A percentile compares a stretch with the other conserved stretches of the same genome.
Conservation (phyloP, 2,113 vertebrate species). For the Xenotilapia longispinis region DNA sequence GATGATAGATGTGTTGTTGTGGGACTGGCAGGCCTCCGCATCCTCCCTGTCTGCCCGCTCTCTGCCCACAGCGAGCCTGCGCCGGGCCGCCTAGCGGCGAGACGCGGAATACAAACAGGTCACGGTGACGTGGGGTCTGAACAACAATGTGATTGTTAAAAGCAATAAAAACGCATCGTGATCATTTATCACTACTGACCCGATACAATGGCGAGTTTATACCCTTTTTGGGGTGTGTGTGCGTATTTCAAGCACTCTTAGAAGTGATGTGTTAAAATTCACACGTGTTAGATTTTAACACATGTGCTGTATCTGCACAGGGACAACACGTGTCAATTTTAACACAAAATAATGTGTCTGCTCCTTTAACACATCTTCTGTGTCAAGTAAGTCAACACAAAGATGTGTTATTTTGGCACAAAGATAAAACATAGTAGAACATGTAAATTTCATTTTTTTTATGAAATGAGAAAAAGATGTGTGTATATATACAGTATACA, state of each 20-base stretch:
- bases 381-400: background rate
- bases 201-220: background rate
- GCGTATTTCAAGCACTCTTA: too few relatives aligned
- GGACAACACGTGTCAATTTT: background rate
- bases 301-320: background rate
- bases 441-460: accelerated
- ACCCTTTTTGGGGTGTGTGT: background rate
- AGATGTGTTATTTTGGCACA: too few relatives aligned
- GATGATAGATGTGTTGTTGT: background rate
- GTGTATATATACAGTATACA: background rate
- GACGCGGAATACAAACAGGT: background rate
- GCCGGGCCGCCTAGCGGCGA: conserved; percentile 1
- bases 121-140: background rate
- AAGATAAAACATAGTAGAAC: too few relatives aligned
- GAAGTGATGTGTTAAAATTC: background rate
- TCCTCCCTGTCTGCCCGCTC: conserved; percentile 19
- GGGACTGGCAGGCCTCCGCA: conserved; percentile 41
- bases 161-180: background rate
- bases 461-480: background rate
- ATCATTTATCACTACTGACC: background rate
- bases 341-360: background rate
- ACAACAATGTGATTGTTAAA: background rate
- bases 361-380: background rate
- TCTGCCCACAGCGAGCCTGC: background rate
- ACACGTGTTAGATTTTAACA: background rate